Conservation (phyloP, 2,797 vertebrate genomes). For the Poeciliopsis presidionis region DNA sequence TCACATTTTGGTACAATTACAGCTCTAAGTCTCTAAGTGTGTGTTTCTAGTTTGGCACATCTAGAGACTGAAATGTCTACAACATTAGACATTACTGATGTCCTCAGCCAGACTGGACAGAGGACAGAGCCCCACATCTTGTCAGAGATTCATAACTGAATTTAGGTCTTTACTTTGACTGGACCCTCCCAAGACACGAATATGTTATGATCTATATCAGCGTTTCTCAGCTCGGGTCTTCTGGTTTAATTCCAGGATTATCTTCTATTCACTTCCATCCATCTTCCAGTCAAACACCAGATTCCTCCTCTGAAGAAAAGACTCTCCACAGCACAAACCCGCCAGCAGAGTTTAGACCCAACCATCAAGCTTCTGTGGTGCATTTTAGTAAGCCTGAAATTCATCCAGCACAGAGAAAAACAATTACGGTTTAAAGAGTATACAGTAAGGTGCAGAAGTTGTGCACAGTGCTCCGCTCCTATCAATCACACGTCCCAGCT, state of each 20-base stretch:
- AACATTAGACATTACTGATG: neutral
- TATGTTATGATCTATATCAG: neutral
- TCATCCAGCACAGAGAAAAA: too few relatives aligned
- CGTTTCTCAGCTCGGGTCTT: neutral
- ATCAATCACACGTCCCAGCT: too few relatives aligned
- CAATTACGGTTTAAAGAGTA: too few relatives aligned
- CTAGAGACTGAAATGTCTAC: neutral
- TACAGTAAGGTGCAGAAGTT: too few relatives aligned
- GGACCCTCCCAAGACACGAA: neutral
- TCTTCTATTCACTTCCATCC: neutral
- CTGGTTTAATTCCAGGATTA: neutral
- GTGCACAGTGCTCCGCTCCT: too few relatives aligned
- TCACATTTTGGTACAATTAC: too few relatives aligned
- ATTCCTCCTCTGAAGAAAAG: neutral
- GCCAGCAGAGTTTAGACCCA: neutral
- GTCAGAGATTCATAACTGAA: neutral
- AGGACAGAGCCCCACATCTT: neutral
- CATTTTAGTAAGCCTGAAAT: too few relatives aligned
- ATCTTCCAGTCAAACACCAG: neutral
- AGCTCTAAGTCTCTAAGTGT: too few relatives aligned
- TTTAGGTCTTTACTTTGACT: neutral
- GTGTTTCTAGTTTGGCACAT: neutral
- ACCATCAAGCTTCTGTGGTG: too few relatives aligned
- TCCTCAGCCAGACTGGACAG: neutral
- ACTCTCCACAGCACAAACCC: neutral